Percentiles rank a stretch among this genome's conserved stretches.
Evolutionary conservation across 2,888 invertebrate species (phyloP).

Genomic region (Prosopocoilus inquinatus): DNA sequence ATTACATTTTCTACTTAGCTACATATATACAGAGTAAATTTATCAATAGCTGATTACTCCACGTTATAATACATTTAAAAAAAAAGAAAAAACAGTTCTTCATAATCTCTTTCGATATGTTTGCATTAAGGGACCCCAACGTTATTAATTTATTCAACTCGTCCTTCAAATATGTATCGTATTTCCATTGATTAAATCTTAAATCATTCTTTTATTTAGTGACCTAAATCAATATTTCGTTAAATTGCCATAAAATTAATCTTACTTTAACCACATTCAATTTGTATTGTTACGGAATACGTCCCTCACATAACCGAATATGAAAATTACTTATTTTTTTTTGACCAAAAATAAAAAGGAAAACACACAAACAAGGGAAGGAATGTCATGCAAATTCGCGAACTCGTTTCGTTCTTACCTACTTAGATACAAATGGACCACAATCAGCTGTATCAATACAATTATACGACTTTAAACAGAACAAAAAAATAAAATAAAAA

Average conservation of each 20-base stretch:
- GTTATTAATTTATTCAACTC: conserved; percentile 6
- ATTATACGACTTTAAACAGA: not conserved
- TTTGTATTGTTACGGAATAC: conserved; percentile 7
- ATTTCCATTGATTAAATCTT: too few relatives aligned
- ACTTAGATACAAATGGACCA: conserved; percentile 4
- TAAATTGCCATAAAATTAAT: not conserved
- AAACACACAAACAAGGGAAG: too few relatives aligned
- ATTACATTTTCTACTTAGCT: conserved; percentile 2
- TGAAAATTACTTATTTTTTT: too few relatives aligned
- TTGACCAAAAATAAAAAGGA: too few relatives aligned
- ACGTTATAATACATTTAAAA: not conserved
- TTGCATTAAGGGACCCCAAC: conserved; percentile 1
- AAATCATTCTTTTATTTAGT: too few relatives aligned
- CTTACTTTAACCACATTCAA: conserved; percentile 8
- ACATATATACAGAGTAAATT: conserved; percentile 6
- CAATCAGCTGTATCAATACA: conserved; percentile 8
- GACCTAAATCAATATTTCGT: too few relatives aligned
- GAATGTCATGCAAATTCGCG: too few relatives aligned
- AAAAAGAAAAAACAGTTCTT: conserved; percentile 3
- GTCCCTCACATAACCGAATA: not conserved
- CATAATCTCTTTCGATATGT: not conserved
- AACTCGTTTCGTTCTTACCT: too few relatives aligned
- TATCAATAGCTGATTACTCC: not conserved
- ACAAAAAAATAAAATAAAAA: conserved; percentile 3
- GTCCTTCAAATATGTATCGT: too few relatives aligned